Percentiles rank a stretch among this genome's conserved stretches.
Evolutionary conservation across 2,113 vertebrate species (phyloP).

Genomic region (Grallaria varia): DNA sequence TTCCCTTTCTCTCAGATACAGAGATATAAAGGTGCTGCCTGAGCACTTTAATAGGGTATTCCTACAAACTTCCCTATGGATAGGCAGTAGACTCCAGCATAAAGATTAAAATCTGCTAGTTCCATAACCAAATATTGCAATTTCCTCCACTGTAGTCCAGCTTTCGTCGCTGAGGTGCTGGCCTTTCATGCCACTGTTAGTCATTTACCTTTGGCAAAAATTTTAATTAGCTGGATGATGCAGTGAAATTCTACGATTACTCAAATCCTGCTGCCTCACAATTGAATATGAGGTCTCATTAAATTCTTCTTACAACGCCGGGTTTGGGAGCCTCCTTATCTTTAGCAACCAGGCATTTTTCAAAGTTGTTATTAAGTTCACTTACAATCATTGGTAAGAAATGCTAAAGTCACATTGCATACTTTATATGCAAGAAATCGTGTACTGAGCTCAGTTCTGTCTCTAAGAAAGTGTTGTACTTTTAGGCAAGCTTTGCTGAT

Average conservation of each 20-base stretch:
- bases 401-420: neutral
- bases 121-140: neutral
- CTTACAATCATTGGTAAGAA: neutral
- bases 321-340: slow-evolving; percentile 24
- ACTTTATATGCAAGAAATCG: neutral
- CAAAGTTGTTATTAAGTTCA: neutral
- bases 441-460: neutral
- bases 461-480: neutral
- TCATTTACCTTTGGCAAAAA: neutral
- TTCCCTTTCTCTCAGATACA: neutral
- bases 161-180: neutral
- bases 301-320: neutral
- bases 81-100: neutral
- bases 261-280: neutral
- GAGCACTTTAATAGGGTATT: neutral
- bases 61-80: neutral
- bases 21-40: neutral
- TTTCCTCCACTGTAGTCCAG: neutral
- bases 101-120: neutral
- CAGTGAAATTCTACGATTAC: neutral
- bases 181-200: neutral
- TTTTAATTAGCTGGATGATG: slow-evolving; percentile 2
- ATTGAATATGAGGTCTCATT: neutral
- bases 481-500: neutral
- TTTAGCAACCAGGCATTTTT: slow-evolving; percentile 3